Evolutionary conservation across 2,113 vertebrate genomes (phyloP), one percentile per base, ranked within the genome.

Genomic region (Peromyscus leucopus): DNA sequence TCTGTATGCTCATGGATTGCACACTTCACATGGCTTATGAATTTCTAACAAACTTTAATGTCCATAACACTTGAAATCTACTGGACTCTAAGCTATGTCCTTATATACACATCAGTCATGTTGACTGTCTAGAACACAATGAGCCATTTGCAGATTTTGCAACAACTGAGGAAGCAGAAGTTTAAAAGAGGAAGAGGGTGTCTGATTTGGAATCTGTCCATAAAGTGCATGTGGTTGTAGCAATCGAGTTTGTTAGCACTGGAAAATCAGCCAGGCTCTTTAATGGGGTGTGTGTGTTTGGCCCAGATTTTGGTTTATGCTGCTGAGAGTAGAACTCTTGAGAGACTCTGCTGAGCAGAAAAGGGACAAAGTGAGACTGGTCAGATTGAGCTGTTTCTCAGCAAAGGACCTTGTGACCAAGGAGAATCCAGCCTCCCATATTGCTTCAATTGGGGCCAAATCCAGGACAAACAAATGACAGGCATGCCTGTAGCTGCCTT

Each of bases 381-480:
- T 48, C 8, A 75, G 85, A 51, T 19, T 7, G 26, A 57, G 1
- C 22, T 91, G 59, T 96, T 69, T 87, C 78, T 79, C 72, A 94
- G 46, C 82, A 72, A 84, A 95, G 67, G 46, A 79, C 59, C 57
- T 39, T 63, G 59, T 76, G 78, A 89, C 67, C 69, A 39, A 72
- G 46, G 86, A 91, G 78, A 46, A 21, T 89, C 71, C 31, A 72
- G 82, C 24, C 61, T 92, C n/a, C 61, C 46, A 26, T 74, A 87
- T 89, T 80, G 57, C 86, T 92, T 51, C 5, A 2, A 74, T 87
- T 83, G 63, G 65, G 63, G 94, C 83, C 83, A 71, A 94, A 76
- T 96, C 89, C 96, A 96, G 91, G 94, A 97, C 94, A 97, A 96
- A 97, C 93, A 98, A 95, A 96, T 97, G 96, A 96, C 31, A n/a